A percentile compares a stretch with the other conserved stretches of the same genome.
Evolutionary conservation across 2,113 vertebrate species (phyloP).

Genomic region (Arenaria interpres): DNA sequence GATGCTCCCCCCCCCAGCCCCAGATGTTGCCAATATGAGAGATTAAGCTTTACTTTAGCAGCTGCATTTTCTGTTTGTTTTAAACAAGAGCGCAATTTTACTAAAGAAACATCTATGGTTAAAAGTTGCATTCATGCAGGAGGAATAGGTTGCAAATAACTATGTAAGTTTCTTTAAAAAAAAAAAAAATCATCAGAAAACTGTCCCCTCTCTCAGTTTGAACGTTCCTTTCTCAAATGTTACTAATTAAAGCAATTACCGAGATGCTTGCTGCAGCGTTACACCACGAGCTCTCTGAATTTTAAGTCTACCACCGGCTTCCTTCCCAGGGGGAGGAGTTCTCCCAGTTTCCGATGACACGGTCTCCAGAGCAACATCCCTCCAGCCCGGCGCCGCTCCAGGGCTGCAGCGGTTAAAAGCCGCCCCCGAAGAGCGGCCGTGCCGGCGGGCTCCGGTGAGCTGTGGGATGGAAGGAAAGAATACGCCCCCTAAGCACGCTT

Average conservation of each 20-base stretch:
- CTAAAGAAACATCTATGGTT: fast-evolving
- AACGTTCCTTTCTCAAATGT: too few relatives aligned
- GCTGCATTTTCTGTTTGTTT: background rate
- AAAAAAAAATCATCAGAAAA: background rate
- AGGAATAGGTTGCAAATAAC: background rate
- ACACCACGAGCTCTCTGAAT: background rate
- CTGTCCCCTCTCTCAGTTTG: background rate
- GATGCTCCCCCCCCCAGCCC: background rate
- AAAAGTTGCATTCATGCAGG: background rate
- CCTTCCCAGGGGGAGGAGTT: slow-evolving; percentile 48
- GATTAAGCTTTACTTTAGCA: background rate
- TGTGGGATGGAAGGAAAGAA: background rate
- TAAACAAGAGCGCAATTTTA: fast-evolving
- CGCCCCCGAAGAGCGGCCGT: background rate
- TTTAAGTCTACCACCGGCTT: background rate
- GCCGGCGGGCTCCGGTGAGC: background rate
- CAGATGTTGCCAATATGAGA: background rate
- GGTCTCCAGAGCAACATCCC: slow-evolving; percentile 54
- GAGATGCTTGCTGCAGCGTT: fast-evolving
- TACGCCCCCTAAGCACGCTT: background rate
- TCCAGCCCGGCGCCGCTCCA: background rate
- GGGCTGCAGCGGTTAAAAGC: background rate
- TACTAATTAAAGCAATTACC: background rate
- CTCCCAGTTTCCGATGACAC: background rate
- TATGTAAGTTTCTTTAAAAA: fast-evolving